Evolutionary conservation across 1,140 invertebrate genomes (phyloP).

Genomic region (Drosophila willistoni): DNA sequence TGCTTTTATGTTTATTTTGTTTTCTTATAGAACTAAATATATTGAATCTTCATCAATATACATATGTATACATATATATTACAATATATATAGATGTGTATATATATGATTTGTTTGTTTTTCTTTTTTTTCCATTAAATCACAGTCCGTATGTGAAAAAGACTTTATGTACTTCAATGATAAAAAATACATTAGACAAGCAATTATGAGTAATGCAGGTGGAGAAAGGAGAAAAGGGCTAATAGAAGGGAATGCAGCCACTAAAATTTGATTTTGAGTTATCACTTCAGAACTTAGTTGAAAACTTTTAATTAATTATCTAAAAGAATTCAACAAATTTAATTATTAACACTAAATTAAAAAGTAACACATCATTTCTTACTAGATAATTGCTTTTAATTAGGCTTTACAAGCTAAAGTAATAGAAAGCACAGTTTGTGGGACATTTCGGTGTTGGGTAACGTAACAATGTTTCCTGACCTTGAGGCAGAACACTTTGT

Average conservation of each 20-base stretch:
- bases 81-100: conserved; percentile 12
- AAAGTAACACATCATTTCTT: too few species aligned
- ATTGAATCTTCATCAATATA: conserved; percentile 47
- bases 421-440: too few species aligned
- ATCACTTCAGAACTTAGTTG: too few species aligned
- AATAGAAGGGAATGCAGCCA: not conserved
- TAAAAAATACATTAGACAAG: conserved; percentile 47
- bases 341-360: too few species aligned
- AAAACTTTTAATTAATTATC: too few species aligned
- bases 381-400: too few species aligned
- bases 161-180: conserved; percentile 79
- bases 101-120: not conserved
- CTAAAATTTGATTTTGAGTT: too few species aligned
- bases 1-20: not conserved
- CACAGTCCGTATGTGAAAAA: conserved; percentile 83
- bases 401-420: too few species aligned
- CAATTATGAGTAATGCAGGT: not conserved
- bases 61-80: conserved; percentile 47
- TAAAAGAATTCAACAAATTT: too few species aligned
- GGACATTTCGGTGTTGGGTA: too few species aligned
- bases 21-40: conserved; percentile 30
- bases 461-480: too few species aligned
- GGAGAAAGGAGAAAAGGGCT: not conserved
- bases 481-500: too few species aligned
- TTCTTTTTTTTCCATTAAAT: conserved; percentile 62